These are phyloP conservation scores for Onychomys arenicola DNA, from an alignment of 2,797 vertebrate genomes.

Conservation along the genomic window DNA sequence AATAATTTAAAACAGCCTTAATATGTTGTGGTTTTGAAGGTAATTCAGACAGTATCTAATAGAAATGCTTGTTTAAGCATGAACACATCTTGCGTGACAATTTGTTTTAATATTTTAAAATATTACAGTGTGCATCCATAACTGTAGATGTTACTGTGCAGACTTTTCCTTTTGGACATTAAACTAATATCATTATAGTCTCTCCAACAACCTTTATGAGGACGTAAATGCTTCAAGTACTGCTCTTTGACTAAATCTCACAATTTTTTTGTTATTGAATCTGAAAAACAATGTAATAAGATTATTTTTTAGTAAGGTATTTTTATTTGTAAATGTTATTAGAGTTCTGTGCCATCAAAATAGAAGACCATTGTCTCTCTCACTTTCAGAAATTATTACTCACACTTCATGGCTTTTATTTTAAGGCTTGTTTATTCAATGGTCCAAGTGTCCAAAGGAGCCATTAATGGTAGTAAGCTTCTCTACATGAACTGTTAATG, in stretches of 20 bases:
- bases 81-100: not conserved
- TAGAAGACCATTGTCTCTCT: not conserved
- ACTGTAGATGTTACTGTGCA: not conserved
- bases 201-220: conserved; percentile 17
- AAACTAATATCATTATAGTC: conserved; percentile 45
- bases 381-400: conserved; percentile 2
- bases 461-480: not conserved
- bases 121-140: not conserved
- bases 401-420: conserved; percentile 59
- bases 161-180: conserved; percentile 55
- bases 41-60: not conserved
- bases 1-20: conserved; percentile 8
- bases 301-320: conserved; percentile 54
- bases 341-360: not conserved
- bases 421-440: conserved; percentile 30
- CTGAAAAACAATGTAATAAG: conserved; percentile 14
- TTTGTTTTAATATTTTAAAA: conserved; percentile 13
- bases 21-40: not conserved
- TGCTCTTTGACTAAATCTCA: conserved; percentile 50
- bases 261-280: conserved; percentile 38
- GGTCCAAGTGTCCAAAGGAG: not conserved
- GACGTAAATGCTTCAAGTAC: conserved; percentile 38
- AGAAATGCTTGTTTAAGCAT: not conserved
- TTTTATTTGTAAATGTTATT: conserved; percentile 63
- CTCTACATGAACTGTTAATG: not conserved